A percentile compares a stretch with the other conserved stretches of the same genome.
These are phyloP conservation scores for Dinoponera quadriceps DNA, from an alignment of 1,140 invertebrate species.

Conservation along the genomic window DNA sequence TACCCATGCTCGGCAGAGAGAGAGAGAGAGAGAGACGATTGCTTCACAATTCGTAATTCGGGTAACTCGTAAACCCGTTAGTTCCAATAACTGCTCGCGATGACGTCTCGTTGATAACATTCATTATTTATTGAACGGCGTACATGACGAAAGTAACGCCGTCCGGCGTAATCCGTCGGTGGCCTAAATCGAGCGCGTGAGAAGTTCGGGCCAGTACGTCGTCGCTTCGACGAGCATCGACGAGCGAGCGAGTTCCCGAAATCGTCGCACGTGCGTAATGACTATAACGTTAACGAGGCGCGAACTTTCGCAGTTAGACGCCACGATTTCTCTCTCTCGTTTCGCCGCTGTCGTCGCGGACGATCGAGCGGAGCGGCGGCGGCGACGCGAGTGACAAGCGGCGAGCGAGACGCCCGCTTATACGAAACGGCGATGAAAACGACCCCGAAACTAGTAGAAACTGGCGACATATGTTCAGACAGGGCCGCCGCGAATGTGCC, in stretches of 20 bases:
- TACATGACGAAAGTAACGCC: background rate
- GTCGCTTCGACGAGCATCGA: background rate
- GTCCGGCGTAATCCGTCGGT: background rate
- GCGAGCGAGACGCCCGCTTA: background rate
- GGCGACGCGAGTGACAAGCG: slow-evolving; percentile 26
- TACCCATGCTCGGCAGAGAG: no score
- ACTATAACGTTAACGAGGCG: slow-evolving; percentile 47
- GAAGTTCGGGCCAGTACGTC: background rate
- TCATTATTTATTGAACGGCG: background rate
- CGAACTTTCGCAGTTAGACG: slow-evolving; percentile 48
- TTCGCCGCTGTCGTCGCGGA: slow-evolving; percentile 5
- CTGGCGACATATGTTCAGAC: slow-evolving; percentile 85
- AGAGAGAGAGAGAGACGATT: no score
- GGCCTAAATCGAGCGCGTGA: no score
- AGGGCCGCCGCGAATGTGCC: slow-evolving; percentile 75
- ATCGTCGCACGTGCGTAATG: slow-evolving; percentile 46
- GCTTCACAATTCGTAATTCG: no score
- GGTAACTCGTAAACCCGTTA: background rate
- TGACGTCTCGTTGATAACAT: slow-evolving; percentile 1
- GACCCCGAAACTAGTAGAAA: slow-evolving; percentile 75
- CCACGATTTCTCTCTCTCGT: background rate
- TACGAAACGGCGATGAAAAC: slow-evolving; percentile 59
- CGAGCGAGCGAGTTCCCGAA: background rate
- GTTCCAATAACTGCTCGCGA: background rate
- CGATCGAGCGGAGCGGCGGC: slow-evolving; percentile 20